phyloP scores from a whole-genome alignment of 1,140 invertebrate genomes.

The Scaptodrosophila lebanonensis region DNA sequence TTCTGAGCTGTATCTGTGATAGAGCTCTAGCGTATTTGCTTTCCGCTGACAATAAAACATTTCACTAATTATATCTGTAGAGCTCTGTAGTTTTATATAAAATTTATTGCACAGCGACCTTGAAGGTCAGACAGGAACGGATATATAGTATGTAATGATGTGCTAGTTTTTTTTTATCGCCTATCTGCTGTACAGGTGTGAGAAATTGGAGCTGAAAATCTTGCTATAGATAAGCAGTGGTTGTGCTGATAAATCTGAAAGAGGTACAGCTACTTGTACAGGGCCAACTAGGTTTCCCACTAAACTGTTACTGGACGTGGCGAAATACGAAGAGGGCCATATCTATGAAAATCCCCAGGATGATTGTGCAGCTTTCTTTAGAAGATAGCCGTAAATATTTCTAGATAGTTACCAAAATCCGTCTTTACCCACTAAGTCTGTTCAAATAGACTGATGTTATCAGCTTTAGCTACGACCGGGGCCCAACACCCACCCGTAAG shows the following conservation, averaged over 20 bases:
- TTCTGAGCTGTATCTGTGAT: not conserved
- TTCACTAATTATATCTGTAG: conserved; percentile 57
- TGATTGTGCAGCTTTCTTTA: conserved; percentile 34
- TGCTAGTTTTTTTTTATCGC: conserved; percentile 35
- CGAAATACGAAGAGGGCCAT: no score
- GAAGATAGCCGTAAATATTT: conserved; percentile 62
- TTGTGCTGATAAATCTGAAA: no score
- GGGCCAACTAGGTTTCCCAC: no score
- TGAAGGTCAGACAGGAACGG: conserved; percentile 51
- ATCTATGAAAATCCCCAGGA: conserved; percentile 33
- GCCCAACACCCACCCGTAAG: not conserved
- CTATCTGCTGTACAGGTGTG: conserved; percentile 48
- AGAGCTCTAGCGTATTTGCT: conserved; percentile 25
- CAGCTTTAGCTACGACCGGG: no score
- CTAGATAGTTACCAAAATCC: conserved; percentile 55
- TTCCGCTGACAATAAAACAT: conserved; percentile 64
- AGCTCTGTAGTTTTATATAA: conserved; percentile 58
- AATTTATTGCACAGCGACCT: conserved; percentile 71
- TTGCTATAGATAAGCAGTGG: no score
- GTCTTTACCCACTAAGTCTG: conserved; percentile 29
- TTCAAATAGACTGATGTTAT: conserved; percentile 26
- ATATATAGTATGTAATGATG: conserved; percentile 1
- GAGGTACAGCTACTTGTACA: conserved; percentile 43
- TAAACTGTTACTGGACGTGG: no score
- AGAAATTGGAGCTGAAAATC: conserved; percentile 59